phyloP scores from a whole-genome alignment of 2,888 invertebrate genomes.

The Anthophora plumipes region DNA sequence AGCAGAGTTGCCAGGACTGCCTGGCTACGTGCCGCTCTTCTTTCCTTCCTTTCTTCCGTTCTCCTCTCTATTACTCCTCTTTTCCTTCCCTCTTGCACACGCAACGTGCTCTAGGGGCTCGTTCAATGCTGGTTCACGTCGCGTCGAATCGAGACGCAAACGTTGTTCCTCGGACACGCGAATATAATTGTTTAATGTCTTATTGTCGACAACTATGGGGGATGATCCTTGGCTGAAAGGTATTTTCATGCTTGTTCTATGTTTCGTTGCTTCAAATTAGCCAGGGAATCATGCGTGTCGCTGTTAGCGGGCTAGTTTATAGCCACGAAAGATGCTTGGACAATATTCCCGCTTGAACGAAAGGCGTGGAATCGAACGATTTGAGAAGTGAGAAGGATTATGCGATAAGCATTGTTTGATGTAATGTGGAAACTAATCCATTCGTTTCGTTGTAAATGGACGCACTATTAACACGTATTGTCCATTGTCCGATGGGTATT shows the following conservation, averaged over 20 bases:
- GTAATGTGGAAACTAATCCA: slow-evolving; percentile 15
- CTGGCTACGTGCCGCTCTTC: slow-evolving; percentile 33
- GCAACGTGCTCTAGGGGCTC: slow-evolving; percentile 25
- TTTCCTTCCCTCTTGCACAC: not conserved
- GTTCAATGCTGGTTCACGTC: slow-evolving; percentile 38
- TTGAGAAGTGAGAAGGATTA: not conserved
- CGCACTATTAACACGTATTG: not conserved
- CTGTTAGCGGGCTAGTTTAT: not conserved
- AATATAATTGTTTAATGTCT: slow-evolving; percentile 73
- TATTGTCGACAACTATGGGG: slow-evolving; percentile 59
- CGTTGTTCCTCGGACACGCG: slow-evolving; percentile 59
- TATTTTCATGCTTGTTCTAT: slow-evolving; percentile 45
- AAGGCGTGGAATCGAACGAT: slow-evolving; percentile 10
- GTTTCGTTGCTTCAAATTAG: slow-evolving; percentile 26
- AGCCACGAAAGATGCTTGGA: not conserved
- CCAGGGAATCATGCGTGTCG: slow-evolving; percentile 33
- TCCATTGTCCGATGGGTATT: not conserved
- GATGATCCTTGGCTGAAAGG: slow-evolving; percentile 53
- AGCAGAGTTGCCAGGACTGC: slow-evolving; percentile 23
- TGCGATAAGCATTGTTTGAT: not conserved
- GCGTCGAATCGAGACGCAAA: slow-evolving; percentile 58
- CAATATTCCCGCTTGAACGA: slow-evolving; percentile 2
- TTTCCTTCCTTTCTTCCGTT: not conserved
- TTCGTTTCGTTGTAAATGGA: slow-evolving; percentile 7
- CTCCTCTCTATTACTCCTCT: not conserved